Evolutionary conservation across 2,113 vertebrate genomes (phyloP).

Genomic region (Gorsachius goisagi): DNA sequence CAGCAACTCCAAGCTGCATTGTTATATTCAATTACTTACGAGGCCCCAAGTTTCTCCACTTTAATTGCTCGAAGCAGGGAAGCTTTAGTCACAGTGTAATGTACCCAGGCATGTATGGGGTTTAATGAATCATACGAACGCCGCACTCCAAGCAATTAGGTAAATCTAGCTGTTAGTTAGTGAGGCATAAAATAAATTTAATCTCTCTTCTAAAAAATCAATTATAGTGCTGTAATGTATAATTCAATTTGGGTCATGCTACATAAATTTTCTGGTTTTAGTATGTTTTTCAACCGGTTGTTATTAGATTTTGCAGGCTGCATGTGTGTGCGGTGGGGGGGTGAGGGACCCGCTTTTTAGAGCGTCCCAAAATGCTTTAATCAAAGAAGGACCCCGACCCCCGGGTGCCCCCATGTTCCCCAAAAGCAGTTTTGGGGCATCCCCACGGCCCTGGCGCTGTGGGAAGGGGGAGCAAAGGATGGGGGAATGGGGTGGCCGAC

Average conservation of each 20-base stretch:
- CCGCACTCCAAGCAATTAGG: conserved; percentile 84
- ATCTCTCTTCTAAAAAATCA: conserved; percentile 86
- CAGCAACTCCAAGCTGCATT: conserved; percentile 65
- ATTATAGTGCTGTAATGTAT: conserved; percentile 83
- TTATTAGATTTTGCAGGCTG: conserved; percentile 59
- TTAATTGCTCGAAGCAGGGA: conserved; percentile 77
- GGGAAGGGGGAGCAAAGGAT: neutral
- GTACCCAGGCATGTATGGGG: conserved; percentile 76
- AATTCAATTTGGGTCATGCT: conserved; percentile 84
- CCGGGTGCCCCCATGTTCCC: no score
- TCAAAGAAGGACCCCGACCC: no score
- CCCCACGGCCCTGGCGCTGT: neutral
- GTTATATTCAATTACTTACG: conserved; percentile 65
- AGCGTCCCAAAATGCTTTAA: neutral
- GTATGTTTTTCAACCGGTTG: conserved; percentile 68
- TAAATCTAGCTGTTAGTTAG: conserved; percentile 84
- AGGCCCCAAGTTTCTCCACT: conserved; percentile 66
- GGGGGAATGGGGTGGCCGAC: fast-evolving
- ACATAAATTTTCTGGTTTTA: conserved; percentile 81
- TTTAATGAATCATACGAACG: conserved; percentile 83
- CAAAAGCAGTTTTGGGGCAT: no score
- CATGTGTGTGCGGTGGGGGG: neutral
- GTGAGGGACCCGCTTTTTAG: fast-evolving
- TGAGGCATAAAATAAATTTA: conserved; percentile 85
- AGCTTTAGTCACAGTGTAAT: conserved; percentile 77